Conservation (phyloP, 2,888 invertebrate genomes). For the Bibio marci region DNA sequence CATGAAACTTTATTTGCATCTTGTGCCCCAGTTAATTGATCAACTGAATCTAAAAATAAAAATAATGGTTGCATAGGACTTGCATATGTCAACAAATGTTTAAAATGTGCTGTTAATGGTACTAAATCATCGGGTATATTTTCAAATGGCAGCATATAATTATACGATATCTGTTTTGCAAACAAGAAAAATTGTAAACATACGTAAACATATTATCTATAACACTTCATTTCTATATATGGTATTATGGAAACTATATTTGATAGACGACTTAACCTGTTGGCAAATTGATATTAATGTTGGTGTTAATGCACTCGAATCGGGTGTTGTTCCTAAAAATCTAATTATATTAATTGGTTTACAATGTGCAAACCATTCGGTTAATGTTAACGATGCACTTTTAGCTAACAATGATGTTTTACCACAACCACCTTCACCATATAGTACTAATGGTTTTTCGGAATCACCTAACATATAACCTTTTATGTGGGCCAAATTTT, state of each 20-base stretch:
- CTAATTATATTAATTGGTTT: conserved; percentile 76
- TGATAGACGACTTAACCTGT: too few species aligned
- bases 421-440: conserved; percentile 88
- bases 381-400: conserved; percentile 64
- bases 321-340: conserved; percentile 93
- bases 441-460: conserved; percentile 77
- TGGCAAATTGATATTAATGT: conserved; percentile 90
- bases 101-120: conserved; percentile 89
- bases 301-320: conserved; percentile 86
- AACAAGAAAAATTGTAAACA: conserved; percentile 1
- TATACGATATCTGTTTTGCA: conserved; percentile 60
- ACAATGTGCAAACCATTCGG: conserved; percentile 53
- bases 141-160: conserved; percentile 78
- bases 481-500: conserved; percentile 62
- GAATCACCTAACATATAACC: conserved; percentile 69
- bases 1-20: conserved; percentile 92
- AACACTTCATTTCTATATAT: too few species aligned
- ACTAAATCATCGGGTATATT: conserved; percentile 92
- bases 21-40: conserved; percentile 87
- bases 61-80: conserved; percentile 69
- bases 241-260: too few species aligned
- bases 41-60: conserved; percentile 88
- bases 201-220: background rate
- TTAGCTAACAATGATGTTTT: conserved; percentile 92
- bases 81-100: conserved; percentile 74